These are phyloP conservation scores for Hepsetus odoe DNA, from an alignment of 2,113 vertebrate genomes.

Conservation along the genomic window DNA sequence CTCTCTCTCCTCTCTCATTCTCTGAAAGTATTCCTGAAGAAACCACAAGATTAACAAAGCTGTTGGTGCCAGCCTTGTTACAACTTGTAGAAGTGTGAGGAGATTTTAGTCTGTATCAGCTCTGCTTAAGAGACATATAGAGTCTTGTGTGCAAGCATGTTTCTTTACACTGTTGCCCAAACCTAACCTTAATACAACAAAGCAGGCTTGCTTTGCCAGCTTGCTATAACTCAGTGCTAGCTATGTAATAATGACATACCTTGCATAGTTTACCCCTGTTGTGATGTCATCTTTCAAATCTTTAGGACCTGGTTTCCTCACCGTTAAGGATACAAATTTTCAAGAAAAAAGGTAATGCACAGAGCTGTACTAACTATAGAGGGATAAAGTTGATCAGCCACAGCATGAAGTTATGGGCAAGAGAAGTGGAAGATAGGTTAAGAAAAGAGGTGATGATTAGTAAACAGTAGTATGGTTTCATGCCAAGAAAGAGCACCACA, in stretches of 20 bases:
- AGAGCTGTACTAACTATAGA: too few species aligned
- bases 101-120: background rate
- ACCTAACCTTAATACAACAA: background rate
- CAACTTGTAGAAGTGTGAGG: conserved; percentile 27
- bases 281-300: background rate
- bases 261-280: background rate
- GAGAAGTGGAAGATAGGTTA: too few species aligned
- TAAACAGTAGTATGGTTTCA: too few species aligned
- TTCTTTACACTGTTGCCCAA: background rate
- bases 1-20: background rate
- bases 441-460: too few species aligned
- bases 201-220: background rate
- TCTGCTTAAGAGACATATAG: background rate
- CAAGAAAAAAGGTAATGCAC: too few species aligned
- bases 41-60: background rate
- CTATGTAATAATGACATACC: background rate
- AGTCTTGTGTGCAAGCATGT: background rate
- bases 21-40: background rate
- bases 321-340: too few species aligned
- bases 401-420: too few species aligned
- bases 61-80: conserved; percentile 28
- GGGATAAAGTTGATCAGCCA: too few species aligned
- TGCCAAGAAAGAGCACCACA: too few species aligned
- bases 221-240: background rate
- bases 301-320: too few species aligned